These are phyloP conservation scores for Chaenogobius annularis DNA, from an alignment of 2,113 vertebrate genomes.

Conservation along the genomic window DNA sequence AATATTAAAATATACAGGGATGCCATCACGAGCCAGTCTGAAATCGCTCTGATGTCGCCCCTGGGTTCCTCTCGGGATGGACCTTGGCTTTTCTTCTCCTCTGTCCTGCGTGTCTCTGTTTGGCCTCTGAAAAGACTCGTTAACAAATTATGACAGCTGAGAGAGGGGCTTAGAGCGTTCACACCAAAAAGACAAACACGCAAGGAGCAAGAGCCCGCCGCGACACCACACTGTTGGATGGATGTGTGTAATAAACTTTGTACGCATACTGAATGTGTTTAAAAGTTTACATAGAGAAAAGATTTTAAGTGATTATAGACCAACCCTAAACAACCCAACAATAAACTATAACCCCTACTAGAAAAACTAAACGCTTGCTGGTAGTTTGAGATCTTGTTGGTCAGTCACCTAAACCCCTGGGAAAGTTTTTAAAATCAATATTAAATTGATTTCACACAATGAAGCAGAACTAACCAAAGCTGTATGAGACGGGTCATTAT, in stretches of 20 bases:
- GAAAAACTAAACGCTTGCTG: background rate
- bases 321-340: too few species aligned
- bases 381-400: background rate
- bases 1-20: conserved; percentile 86
- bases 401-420: background rate
- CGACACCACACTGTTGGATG: conserved; percentile 45
- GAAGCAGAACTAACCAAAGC: background rate
- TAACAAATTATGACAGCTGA: conserved; percentile 87
- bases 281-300: too few species aligned
- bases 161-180: conserved; percentile 74
- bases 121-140: conserved; percentile 75
- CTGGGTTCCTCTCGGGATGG: conserved; percentile 76
- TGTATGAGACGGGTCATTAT: background rate
- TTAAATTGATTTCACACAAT: background rate
- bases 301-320: too few species aligned
- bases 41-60: conserved; percentile 84
- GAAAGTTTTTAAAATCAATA: background rate
- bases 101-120: conserved; percentile 67
- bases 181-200: conserved; percentile 75
- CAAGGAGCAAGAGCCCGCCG: conserved; percentile 52
- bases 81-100: conserved; percentile 70
- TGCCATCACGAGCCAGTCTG: conserved; percentile 83
- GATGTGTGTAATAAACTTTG: too few species aligned
- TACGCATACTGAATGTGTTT: too few species aligned
- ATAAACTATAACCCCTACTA: too few species aligned